Evolutionary conservation across 1,140 invertebrate genomes (phyloP).

Genomic region (Brachionus asplanchnoidis): DNA sequence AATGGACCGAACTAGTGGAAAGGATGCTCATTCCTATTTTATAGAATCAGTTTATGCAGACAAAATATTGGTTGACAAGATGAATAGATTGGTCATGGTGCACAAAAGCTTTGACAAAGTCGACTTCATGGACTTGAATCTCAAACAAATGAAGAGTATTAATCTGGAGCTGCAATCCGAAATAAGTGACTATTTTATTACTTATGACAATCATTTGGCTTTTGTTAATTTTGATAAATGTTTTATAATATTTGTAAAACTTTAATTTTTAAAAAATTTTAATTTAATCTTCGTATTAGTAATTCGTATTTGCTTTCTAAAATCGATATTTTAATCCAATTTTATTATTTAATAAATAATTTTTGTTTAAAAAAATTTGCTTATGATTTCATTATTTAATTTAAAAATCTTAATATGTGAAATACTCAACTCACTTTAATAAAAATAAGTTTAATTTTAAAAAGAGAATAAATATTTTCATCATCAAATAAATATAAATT

Average conservation of each 20-base stretch:
- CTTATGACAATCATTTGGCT: neutral
- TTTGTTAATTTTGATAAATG: neutral
- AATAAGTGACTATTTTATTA: neutral
- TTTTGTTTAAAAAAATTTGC: too few species aligned
- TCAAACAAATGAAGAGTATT: neutral
- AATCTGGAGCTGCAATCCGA: neutral
- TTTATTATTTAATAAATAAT: too few species aligned
- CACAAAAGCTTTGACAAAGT: neutral
- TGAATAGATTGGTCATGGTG: neutral
- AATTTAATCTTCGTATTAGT: neutral
- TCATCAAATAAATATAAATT: too few species aligned
- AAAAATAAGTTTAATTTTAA: too few species aligned
- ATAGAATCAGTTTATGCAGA: neutral
- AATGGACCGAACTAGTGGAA: neutral
- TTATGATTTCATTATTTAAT: too few species aligned
- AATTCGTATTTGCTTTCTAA: neutral
- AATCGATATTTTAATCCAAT: neutral
- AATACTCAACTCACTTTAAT: too few species aligned
- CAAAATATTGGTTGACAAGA: neutral
- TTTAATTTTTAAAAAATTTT: neutral
- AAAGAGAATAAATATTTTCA: too few species aligned
- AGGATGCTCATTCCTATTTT: neutral
- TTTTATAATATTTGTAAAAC: slow-evolving; percentile 15
- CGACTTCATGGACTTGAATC: neutral
- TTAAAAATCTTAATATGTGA: too few species aligned